phyloP scores from a whole-genome alignment of 2,888 invertebrate genomes.

The Baronia brevicornis region DNA sequence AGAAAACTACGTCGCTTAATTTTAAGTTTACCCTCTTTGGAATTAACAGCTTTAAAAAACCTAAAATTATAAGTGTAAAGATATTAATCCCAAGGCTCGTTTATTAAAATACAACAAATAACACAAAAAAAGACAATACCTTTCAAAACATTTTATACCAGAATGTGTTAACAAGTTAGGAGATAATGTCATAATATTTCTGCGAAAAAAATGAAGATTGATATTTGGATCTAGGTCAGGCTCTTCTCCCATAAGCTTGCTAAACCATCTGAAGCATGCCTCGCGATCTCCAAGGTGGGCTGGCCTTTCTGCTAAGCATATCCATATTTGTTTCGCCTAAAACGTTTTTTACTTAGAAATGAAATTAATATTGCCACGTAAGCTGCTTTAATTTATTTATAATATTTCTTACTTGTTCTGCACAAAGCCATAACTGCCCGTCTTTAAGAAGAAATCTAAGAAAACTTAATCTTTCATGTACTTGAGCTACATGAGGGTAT shows the following conservation, averaged over 20 bases:
- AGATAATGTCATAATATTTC: slow-evolving; percentile 93
- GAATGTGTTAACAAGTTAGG: slow-evolving; percentile 94
- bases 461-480: slow-evolving; percentile 95
- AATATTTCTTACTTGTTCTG: slow-evolving; percentile 81
- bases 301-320: slow-evolving; percentile 94
- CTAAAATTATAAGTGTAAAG: slow-evolving; percentile 47
- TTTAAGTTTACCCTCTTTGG: slow-evolving; percentile 94
- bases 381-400: slow-evolving; percentile 2
- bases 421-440: slow-evolving; percentile 96
- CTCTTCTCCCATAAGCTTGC: slow-evolving; percentile 96
- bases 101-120: not conserved
- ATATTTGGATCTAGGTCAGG: slow-evolving; percentile 97
- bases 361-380: no score
- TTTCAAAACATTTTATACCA: slow-evolving; percentile 92
- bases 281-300: slow-evolving; percentile 95
- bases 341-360: no score
- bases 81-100: not conserved
- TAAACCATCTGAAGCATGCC: slow-evolving; percentile 98
- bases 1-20: slow-evolving; percentile 88
- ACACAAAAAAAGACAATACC: slow-evolving; percentile 36
- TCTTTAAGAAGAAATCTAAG: slow-evolving; percentile 94
- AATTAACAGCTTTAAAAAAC: slow-evolving; percentile 96
- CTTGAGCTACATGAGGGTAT: slow-evolving; percentile 94
- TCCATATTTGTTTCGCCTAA: slow-evolving; percentile 95
- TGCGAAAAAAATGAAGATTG: slow-evolving; percentile 96